Base-by-base conservation (phyloP, 1,140 invertebrate species). In the Drosophila cardini region DNA sequence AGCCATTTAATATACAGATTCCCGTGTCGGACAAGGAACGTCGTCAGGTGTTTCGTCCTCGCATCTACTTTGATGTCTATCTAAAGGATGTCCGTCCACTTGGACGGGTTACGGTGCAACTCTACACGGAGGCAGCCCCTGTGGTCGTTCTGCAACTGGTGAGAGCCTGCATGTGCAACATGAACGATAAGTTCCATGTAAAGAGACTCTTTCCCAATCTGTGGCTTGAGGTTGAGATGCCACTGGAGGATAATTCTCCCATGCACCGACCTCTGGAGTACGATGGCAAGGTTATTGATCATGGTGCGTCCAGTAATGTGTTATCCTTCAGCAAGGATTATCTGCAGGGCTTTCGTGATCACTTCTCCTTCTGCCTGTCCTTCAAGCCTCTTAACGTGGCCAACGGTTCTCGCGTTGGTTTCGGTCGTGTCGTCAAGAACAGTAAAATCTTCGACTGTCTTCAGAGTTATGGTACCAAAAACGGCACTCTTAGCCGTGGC, bases 81-180 rank as follows among this genome's bases (percentile, higher is more conserved):
- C 38, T 86, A 0, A 85, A 85, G 36, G 75, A 73, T 15, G 42
- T 72, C 5, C 76, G 77, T 2, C 81, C 86, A 0, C 45, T 91
- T 43, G 90, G 90, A 0, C 70, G 90, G 7, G 55, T 91, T 3
- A 68, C 80, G 0, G 21, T 91, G 1, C 72, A 90, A 32, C 81
- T 91, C 8, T 91, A 83, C 36, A 91, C 90, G 0, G 90, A 91
- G 56, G 90, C 90, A 0, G 84, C 82, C 0, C 90, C 90, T 0
- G 43, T 78, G 4, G 84, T 91, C 1, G 90, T 91, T 1, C 72
- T 91, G 0, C 80, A 91, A 26, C 45, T 91, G 46, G 73, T 91
- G 13, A 79, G 82, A 26, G 65, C 79, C 34, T 91, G 90, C 30
- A 65, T 79, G 42, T 65, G 58, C 36, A 56, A 80, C 2, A 60